phyloP scores from a whole-genome alignment of 92 coral and sea anemone genomes.

The Umimayanthus chanpuru region DNA sequence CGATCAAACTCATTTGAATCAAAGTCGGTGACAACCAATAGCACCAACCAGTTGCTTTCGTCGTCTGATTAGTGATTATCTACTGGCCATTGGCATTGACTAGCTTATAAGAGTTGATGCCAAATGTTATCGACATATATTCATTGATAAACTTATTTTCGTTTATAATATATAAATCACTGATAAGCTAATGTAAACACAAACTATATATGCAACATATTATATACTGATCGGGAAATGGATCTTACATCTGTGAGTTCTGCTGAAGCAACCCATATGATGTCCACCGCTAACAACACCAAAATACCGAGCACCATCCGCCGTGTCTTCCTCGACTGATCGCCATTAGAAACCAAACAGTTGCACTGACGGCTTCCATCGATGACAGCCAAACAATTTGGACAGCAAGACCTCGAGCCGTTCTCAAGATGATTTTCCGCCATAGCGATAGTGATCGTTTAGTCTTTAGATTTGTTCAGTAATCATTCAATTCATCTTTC shows the following conservation, averaged over 20 bases:
- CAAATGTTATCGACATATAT: no score
- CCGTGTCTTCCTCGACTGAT: constrained; percentile 47
- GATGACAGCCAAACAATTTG: background rate
- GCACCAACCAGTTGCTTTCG: no score
- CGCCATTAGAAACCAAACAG: constrained; percentile 6
- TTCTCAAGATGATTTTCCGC: background rate
- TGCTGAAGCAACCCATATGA: constrained; percentile 93
- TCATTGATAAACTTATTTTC: no score
- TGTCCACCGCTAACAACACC: constrained; percentile 82
- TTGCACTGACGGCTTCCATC: background rate
- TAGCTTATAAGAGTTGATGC: no score
- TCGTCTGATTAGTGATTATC: no score
- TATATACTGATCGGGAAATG: background rate
- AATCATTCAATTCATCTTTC: background rate
- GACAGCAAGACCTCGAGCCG: background rate
- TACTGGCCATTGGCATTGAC: no score
- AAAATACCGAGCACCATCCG: constrained; percentile 75
- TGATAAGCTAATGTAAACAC: no score
- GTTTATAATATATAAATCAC: no score
- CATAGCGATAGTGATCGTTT: background rate
- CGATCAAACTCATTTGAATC: no score
- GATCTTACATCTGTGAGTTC: constrained; percentile 87
- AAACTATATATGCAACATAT: no score
- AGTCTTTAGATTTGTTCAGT: background rate
- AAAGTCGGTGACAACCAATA: no score